These are phyloP conservation scores for Ianthella basta DNA, from an alignment of 37 sponge, comb jelly and placozoan species.

Conservation along the genomic window DNA sequence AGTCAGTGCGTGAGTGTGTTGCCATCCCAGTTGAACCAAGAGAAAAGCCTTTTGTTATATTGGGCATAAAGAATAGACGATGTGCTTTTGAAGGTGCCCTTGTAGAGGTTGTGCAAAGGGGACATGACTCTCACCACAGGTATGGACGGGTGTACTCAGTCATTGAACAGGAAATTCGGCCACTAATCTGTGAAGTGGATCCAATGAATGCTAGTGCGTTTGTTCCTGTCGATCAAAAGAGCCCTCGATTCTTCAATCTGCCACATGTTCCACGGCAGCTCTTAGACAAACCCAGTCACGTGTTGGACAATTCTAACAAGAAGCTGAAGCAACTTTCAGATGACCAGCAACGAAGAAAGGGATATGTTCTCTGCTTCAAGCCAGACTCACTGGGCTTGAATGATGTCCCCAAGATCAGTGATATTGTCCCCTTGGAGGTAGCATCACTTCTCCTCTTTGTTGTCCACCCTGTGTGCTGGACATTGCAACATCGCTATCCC, in stretches of 20 bases:
- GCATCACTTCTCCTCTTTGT: constrained; percentile 59
- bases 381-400: constrained; percentile 1
- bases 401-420: constrained; percentile 55
- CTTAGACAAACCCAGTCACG: no score
- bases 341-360: neutral
- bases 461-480: constrained; percentile 51
- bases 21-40: constrained; percentile 61
- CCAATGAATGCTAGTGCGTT: constrained; percentile 41
- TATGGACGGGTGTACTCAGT: constrained; percentile 45
- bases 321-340: neutral
- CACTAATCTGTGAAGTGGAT: constrained; percentile 52
- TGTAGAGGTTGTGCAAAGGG: constrained; percentile 47
- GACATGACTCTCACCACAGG: neutral
- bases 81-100: constrained; percentile 72
- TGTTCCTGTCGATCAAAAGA: constrained; percentile 55
- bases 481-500: constrained; percentile 39
- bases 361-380: constrained; percentile 52
- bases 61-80: constrained; percentile 45
- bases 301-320: neutral
- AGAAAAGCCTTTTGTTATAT: constrained; percentile 16
- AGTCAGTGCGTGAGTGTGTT: constrained; percentile 25
- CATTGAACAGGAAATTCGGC: constrained; percentile 7
- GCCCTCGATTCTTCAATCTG: constrained; percentile 62
- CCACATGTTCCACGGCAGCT: constrained; percentile 47
- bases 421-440: constrained; percentile 49